Percentiles rank a stretch among this genome's conserved stretches.
phyloP scores from a whole-genome alignment of 2,113 vertebrate genomes.

The Neolamprologus caudopunctatus region DNA sequence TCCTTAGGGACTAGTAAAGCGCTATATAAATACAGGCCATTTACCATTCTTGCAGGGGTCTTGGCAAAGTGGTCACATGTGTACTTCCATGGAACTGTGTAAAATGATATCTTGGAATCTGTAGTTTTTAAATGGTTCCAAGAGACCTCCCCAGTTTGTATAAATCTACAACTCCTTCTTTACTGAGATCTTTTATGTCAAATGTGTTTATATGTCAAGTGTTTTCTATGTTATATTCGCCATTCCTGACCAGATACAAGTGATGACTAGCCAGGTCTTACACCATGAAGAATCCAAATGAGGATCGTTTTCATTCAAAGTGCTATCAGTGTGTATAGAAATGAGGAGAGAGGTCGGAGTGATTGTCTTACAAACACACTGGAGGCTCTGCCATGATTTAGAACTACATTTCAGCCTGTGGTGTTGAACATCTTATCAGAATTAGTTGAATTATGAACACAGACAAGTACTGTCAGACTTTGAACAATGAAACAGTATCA shows the following conservation, averaged over 20 bases:
- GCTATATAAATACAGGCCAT: not conserved
- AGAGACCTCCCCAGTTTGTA: not conserved
- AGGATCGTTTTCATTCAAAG: not conserved
- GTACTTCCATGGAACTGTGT: not conserved
- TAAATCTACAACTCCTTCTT: not conserved
- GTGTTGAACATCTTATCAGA: not conserved
- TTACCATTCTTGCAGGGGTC: not conserved
- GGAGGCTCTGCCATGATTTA: not conserved
- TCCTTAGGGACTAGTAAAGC: not conserved
- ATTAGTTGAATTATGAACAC: not conserved
- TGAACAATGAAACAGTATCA: not conserved
- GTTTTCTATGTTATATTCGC: not conserved
- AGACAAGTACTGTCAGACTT: not conserved
- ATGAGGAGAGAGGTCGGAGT: not conserved
- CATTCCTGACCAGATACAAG: not conserved
- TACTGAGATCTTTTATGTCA: not conserved
- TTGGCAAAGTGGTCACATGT: not conserved
- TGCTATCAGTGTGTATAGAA: not conserved
- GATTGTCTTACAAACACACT: not conserved
- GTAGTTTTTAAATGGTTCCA: not conserved
- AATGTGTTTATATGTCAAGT: not conserved
- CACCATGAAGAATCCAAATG: not conserved
- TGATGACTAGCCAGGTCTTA: not conserved
- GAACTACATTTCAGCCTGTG: not conserved
- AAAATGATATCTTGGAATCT: not conserved